Conservation (phyloP, 2,113 vertebrate species). For the Pungitius pungitius region DNA sequence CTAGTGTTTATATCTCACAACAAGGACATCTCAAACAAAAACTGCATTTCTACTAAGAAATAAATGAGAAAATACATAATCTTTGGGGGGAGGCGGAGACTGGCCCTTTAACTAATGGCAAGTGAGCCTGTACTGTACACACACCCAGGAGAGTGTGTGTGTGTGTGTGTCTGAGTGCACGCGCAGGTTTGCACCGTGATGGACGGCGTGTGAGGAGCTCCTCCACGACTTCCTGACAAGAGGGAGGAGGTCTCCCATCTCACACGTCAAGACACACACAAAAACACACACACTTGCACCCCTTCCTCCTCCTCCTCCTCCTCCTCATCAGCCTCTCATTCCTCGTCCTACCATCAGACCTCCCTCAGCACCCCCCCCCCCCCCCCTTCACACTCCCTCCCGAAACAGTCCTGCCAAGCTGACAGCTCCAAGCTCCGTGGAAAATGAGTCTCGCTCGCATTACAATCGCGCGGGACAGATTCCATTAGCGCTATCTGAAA, state of each 20-base stretch:
- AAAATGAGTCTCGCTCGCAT: conserved; percentile 99
- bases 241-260: conserved; percentile 83
- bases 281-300: conserved; percentile 14
- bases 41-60: not conserved
- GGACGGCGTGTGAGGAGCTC: conserved; percentile 35
- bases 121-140: not conserved
- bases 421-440: conserved; percentile 99
- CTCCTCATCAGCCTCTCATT: conserved; percentile 42
- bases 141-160: no score
- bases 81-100: not conserved
- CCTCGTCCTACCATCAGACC: conserved; percentile 77
- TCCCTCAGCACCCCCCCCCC: conserved; percentile 18
- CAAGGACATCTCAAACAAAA: not conserved
- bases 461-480: conserved; percentile 99
- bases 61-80: no score
- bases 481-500: conserved; percentile 99
- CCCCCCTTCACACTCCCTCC: conserved; percentile 1
- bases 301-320: not conserved
- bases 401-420: conserved; percentile 84
- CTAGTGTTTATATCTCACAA: not conserved
- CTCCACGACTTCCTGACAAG: conserved; percentile 87
- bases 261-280: conserved; percentile 70
- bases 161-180: conserved; percentile 3
- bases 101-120: not conserved
- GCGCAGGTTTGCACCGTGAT: conserved; percentile 11